Percentiles rank a stretch among this genome's conserved stretches.
Evolutionary conservation across 2,113 vertebrate genomes (phyloP).

Genomic region (Meriones unguiculatus): DNA sequence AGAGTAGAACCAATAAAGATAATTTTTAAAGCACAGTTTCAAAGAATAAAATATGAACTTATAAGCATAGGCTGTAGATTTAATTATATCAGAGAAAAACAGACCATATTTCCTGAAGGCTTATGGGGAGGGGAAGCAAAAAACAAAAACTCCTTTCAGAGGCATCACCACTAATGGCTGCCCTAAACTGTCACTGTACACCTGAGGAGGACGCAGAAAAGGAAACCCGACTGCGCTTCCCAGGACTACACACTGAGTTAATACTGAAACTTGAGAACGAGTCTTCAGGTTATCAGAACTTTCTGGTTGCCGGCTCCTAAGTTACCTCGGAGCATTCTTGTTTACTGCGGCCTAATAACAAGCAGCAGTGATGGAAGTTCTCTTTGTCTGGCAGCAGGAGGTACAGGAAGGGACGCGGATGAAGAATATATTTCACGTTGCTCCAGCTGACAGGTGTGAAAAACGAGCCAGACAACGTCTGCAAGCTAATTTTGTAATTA

Average conservation of each 20-base stretch:
- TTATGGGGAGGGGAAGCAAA: conserved; percentile 19
- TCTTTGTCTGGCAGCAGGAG: conserved; percentile 65
- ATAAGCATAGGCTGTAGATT: conserved; percentile 67
- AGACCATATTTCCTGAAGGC: conserved; percentile 81
- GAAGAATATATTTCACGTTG: conserved; percentile 58
- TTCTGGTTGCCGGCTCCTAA: conserved; percentile 73
- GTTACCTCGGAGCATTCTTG: conserved; percentile 74
- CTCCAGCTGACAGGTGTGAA: conserved; percentile 58
- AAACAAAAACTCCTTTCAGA: conserved; percentile 81
- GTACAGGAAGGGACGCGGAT: conserved; percentile 66
- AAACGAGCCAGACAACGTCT: conserved; percentile 38
- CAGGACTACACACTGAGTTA: conserved; percentile 77
- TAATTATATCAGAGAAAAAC: conserved; percentile 83
- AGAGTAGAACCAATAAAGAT: conserved; percentile 64
- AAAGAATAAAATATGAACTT: conserved; percentile 69
- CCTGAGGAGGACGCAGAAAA: conserved; percentile 80
- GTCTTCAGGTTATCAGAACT: conserved; percentile 85
- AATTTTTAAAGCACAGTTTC: conserved; percentile 62
- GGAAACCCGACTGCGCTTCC: conserved; percentile 76
- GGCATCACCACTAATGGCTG: conserved; percentile 76
- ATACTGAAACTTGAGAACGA: conserved; percentile 83
- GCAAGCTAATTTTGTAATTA: conserved; percentile 53
- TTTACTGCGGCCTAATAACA: conserved; percentile 80
- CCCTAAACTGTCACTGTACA: conserved; percentile 77
- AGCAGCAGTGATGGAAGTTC: conserved; percentile 78